Evolutionary conservation across 2,113 vertebrate species (phyloP).

Genomic region (Xiphophorus maculatus): DNA sequence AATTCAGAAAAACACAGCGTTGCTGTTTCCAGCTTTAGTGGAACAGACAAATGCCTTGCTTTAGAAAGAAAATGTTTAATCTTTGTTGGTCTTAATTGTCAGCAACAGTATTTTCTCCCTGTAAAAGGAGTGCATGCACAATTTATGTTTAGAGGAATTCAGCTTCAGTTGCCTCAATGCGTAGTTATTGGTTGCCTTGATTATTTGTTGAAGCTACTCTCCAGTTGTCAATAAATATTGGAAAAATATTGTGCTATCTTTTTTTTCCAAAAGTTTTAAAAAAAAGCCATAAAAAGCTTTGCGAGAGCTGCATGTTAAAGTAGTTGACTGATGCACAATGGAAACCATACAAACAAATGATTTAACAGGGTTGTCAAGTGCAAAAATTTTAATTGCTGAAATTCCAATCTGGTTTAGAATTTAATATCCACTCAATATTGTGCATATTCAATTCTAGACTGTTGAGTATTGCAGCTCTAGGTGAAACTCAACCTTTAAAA

Average conservation of each 20-base stretch:
- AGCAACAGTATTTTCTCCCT: slow-evolving; percentile 51
- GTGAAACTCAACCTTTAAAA: no score
- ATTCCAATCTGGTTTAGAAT: no score
- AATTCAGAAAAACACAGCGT: slow-evolving; percentile 12
- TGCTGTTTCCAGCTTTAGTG: slow-evolving; percentile 23
- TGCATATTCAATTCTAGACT: neutral
- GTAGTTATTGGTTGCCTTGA: slow-evolving; percentile 60
- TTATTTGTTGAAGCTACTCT: slow-evolving; percentile 66
- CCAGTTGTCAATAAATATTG: slow-evolving; percentile 70
- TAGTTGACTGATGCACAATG: neutral
- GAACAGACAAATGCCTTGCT: slow-evolving; percentile 19
- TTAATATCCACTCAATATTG: neutral
- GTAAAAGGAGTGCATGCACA: slow-evolving; percentile 61
- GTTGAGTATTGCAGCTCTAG: neutral
- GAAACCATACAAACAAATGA: neutral
- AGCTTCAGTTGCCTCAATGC: slow-evolving; percentile 62
- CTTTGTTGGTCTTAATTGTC: slow-evolving; percentile 38
- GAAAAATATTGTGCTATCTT: slow-evolving; percentile 35
- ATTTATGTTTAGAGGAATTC: slow-evolving; percentile 30
- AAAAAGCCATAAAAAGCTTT: neutral
- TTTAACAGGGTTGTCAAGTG: neutral
- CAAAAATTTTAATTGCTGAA: neutral
- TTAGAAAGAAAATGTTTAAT: slow-evolving; percentile 33
- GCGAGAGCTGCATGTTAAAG: neutral
- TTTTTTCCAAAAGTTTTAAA: neutral